Evolutionary conservation across 2,113 vertebrate genomes (phyloP).

Genomic region (Coturnix japonica): DNA sequence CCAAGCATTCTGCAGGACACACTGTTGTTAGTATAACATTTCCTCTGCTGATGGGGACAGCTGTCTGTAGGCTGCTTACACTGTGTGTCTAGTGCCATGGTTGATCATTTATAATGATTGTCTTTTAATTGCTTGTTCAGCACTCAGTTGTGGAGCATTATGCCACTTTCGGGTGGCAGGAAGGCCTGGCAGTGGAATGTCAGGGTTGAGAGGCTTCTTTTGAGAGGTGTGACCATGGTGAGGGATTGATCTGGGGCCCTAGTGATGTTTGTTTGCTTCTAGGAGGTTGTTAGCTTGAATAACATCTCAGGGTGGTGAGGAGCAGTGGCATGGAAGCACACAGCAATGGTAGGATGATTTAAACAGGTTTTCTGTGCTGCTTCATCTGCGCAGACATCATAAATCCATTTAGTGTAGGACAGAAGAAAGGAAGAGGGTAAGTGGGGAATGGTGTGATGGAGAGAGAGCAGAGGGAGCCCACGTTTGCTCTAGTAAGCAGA

Average conservation of each 20-base stretch:
- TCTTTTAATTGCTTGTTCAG: constrained; percentile 53
- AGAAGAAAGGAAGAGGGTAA: not conserved
- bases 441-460: not conserved
- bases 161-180: not conserved
- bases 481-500: not conserved
- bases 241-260: not conserved
- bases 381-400: constrained; percentile 69
- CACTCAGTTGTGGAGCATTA: not conserved
- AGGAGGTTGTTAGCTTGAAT: constrained; percentile 73
- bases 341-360: constrained; percentile 74
- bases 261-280: constrained; percentile 32
- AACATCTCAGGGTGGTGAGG: constrained; percentile 48
- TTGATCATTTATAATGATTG: constrained; percentile 12
- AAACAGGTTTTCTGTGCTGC: constrained; percentile 67
- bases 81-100: not conserved
- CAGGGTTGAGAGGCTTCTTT: not conserved
- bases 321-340: not conserved
- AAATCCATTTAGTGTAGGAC: constrained; percentile 69
- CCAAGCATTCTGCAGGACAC: not conserved
- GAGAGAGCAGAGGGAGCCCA: not conserved
- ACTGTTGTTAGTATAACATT: not conserved
- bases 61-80: constrained; percentile 3
- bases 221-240: not conserved
- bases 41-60: not conserved
- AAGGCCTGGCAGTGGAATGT: not conserved